Percentiles rank a stretch among this genome's conserved stretches.
Evolutionary conservation across 1,140 invertebrate genomes (phyloP).

Genomic region (Trachymyrmex cornetzi): DNA sequence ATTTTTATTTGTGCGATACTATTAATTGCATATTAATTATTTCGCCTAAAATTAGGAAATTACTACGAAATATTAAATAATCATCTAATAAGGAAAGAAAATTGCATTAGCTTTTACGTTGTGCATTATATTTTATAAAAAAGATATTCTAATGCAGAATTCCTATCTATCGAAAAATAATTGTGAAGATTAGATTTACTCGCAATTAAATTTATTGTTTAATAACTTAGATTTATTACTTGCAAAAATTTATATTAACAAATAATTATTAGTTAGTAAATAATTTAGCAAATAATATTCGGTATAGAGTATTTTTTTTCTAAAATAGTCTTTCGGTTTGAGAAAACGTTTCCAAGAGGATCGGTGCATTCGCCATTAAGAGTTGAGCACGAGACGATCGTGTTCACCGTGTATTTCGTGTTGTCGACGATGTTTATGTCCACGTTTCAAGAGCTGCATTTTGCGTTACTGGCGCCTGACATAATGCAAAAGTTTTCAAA

Average conservation of each 20-base stretch:
- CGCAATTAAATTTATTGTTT: not conserved
- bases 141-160: not conserved
- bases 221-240: no score
- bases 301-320: not conserved
- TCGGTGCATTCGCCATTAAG: not conserved
- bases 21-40: conserved; percentile 32
- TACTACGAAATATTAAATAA: not conserved
- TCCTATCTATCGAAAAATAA: not conserved
- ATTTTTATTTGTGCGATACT: not conserved
- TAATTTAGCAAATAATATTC: not conserved
- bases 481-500: conserved; percentile 60
- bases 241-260: not conserved
- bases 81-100: conserved; percentile 11
- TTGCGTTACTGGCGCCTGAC: conserved; percentile 47
- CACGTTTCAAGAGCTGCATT: conserved; percentile 25
- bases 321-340: not conserved
- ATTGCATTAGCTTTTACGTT: conserved; percentile 12
- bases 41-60: not conserved
- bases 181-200: conserved; percentile 25
- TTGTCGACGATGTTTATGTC: conserved; percentile 36
- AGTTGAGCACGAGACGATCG: not conserved
- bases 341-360: not conserved
- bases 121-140: not conserved
- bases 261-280: not conserved
- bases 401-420: not conserved